Evolutionary conservation across 2,888 invertebrate species (phyloP).

Genomic region (Alitta virens): DNA sequence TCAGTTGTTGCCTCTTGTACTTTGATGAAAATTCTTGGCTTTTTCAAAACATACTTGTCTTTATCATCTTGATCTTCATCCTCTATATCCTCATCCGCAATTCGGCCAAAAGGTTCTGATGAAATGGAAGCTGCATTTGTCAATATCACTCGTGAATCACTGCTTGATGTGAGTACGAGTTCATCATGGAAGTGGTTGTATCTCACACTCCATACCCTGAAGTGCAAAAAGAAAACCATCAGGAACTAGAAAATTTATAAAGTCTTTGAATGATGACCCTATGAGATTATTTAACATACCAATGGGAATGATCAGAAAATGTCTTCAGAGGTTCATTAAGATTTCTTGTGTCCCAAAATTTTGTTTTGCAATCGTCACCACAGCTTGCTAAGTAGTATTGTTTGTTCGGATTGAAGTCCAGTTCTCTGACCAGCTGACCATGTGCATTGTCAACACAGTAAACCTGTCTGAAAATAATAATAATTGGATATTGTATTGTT

Average conservation of each 20-base stretch:
- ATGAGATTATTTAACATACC: slow-evolving; percentile 59
- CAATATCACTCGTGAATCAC: slow-evolving; percentile 87
- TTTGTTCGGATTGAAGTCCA: slow-evolving; percentile 98
- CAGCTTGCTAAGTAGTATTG: slow-evolving; percentile 90
- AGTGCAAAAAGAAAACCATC: not conserved
- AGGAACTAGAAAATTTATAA: not conserved
- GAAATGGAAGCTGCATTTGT: slow-evolving; percentile 85
- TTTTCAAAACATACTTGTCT: slow-evolving; percentile 13
- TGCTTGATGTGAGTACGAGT: slow-evolving; percentile 86
- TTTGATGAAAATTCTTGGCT: no score
- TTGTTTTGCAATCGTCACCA: slow-evolving; percentile 91
- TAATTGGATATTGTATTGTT: no score
- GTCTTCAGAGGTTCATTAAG: slow-evolving; percentile 68
- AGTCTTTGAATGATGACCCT: no score
- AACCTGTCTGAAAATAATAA: slow-evolving; percentile 63
- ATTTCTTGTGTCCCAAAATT: slow-evolving; percentile 94
- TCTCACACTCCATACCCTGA: slow-evolving; percentile 84
- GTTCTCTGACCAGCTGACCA: slow-evolving; percentile 79
- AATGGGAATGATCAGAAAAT: slow-evolving; percentile 61
- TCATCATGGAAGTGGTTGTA: slow-evolving; percentile 98
- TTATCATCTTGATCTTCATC: slow-evolving; percentile 36
- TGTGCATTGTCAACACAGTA: slow-evolving; percentile 87
- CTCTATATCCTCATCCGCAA: slow-evolving; percentile 57
- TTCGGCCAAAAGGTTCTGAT: slow-evolving; percentile 70
- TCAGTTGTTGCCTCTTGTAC: no score